Evolutionary conservation across 2,888 invertebrate genomes (phyloP), one percentile per base, ranked within the genome.

Genomic region (Boloria selene): DNA sequence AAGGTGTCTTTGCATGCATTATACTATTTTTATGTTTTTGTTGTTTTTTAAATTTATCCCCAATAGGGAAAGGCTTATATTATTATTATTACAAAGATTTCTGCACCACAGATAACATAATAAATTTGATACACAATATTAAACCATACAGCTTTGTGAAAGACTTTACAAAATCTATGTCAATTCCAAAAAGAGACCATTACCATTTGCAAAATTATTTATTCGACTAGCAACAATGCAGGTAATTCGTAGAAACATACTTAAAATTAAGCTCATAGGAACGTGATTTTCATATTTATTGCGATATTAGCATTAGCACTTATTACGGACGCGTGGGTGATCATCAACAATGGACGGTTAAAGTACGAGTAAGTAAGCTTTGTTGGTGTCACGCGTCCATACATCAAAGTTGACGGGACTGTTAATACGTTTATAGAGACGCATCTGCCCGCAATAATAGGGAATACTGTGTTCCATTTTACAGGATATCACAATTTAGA

Each of bases 321-420:
- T 75, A 75, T 70, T 67, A 74, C 70, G 70, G 62, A 71, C 73
- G 74, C 71, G 71, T 74, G 71, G 74, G 74, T 55, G 61, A 72
- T 68, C 54, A 51, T 56, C 63, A 51, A 79, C 80, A 82, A 82
- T 79, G 70, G 70, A 45, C 70, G 72, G 68, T 74, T 70, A 74
- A n/a, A n/a, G n/a, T n/a, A n/a, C n/a, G 72, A 71, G 70, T 74
- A 69, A 38, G 10, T 38, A 38, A 10, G 78, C 73, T 84, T 88
- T 88, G 88, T 88, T 74, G 70, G 67, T 74, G 78, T 84, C 88
- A 88, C 88, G 88, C 74, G 78, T 79, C 71, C 76, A 79, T 84
- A 72, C 77, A 78, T 84, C 82, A 83, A 74, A 76, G 76, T 75
- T 84, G 83, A 83, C 81, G 72, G 73, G 74, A 77, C 75, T 73